phyloP scores from a whole-genome alignment of 2,888 invertebrate species.

The Oscheius sp. region DNA sequence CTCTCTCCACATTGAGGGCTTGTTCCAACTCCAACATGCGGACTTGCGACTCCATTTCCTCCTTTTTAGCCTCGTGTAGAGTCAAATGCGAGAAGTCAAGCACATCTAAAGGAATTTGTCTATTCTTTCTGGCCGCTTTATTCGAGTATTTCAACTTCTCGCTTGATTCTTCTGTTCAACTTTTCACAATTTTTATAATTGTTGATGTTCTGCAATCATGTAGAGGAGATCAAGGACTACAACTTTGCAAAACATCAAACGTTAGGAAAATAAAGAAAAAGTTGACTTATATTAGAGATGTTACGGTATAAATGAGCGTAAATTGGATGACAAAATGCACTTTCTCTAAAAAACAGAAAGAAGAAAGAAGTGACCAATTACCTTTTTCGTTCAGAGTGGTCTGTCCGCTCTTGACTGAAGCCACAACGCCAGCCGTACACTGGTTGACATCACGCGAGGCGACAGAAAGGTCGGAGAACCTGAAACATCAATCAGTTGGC shows the following conservation, averaged over 20 bases:
- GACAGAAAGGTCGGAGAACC: conserved; percentile 81
- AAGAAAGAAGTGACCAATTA: conserved; percentile 67
- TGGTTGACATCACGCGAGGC: conserved; percentile 89
- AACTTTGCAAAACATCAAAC: no score
- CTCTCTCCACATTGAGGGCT: conserved; percentile 86
- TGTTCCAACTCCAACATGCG: conserved; percentile 89
- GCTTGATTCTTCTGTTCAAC: no score
- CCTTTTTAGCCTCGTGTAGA: conserved; percentile 89
- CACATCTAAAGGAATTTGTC: conserved; percentile 77
- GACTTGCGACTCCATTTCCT: conserved; percentile 94
- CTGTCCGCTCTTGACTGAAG: conserved; percentile 88
- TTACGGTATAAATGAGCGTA: no score
- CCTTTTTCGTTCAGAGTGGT: conserved; percentile 85
- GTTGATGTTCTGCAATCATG: no score
- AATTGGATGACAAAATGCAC: no score
- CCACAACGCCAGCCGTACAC: conserved; percentile 90
- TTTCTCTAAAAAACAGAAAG: no score
- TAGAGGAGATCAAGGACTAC: no score
- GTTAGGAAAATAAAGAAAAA: no score
- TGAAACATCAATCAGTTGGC: conserved; percentile 68
- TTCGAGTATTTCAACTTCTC: no score
- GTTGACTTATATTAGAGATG: no score
- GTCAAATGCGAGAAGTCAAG: conserved; percentile 88
- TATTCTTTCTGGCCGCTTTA: no score
- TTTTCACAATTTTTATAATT: no score